phyloP scores from a whole-genome alignment of 2,113 vertebrate genomes.

The Nycticorax nycticorax region DNA sequence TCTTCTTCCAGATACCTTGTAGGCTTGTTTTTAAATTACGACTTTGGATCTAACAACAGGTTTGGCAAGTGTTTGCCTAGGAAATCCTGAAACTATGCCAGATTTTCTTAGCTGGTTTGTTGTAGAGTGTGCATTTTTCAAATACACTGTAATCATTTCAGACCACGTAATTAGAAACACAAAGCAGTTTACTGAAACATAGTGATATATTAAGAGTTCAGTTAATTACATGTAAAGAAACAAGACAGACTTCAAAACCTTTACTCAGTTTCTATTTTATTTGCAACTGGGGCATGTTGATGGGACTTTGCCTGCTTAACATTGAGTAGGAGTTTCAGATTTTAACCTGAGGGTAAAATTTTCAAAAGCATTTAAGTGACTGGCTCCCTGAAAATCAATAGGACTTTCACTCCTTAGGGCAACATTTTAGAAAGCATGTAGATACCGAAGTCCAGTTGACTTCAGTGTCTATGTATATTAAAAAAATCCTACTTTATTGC shows the following conservation, averaged over 20 bases:
- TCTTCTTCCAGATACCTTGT: conserved; percentile 72
- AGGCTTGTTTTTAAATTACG: conserved; percentile 78
- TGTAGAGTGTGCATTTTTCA: conserved; percentile 74
- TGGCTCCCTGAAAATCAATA: conserved; percentile 47
- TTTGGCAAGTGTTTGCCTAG: conserved; percentile 78
- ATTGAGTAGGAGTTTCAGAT: conserved; percentile 59
- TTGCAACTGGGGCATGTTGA: conserved; percentile 33
- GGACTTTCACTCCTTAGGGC: conserved; percentile 46
- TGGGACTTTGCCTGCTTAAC: conserved; percentile 41
- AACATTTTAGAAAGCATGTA: conserved; percentile 42
- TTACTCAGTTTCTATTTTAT: conserved; percentile 47
- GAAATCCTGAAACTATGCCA: conserved; percentile 73
- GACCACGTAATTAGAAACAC: conserved; percentile 76
- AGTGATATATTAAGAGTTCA: conserved; percentile 69
- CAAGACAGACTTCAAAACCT: conserved; percentile 60
- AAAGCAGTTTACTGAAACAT: conserved; percentile 63
- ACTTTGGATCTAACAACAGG: conserved; percentile 76
- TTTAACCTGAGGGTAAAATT: conserved; percentile 62
- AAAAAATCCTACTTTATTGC: background rate
- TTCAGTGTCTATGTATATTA: background rate
- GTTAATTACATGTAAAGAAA: conserved; percentile 61
- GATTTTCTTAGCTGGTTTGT: conserved; percentile 71
- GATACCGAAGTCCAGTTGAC: background rate
- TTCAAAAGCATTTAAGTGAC: conserved; percentile 55
- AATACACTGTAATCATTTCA: conserved; percentile 72